Conservation (phyloP, 2,888 invertebrate genomes). For the Sthenelais limicola region DNA sequence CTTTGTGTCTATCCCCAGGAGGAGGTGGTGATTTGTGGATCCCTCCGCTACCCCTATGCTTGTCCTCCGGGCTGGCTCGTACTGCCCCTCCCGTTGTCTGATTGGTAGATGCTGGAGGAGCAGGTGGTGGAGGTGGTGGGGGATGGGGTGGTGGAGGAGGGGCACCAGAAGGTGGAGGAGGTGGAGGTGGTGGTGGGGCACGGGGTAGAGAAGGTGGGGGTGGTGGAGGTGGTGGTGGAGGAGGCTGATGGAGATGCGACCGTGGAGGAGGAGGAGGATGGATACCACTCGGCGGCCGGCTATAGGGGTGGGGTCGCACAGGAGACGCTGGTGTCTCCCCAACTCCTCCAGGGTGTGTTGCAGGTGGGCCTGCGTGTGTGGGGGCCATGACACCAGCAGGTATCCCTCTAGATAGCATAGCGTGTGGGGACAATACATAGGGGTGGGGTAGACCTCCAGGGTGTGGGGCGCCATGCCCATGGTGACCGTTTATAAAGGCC, state of each 20-base stretch:
- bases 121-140: constrained; percentile 4
- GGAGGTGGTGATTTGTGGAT: constrained; percentile 5
- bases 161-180: constrained; percentile 9
- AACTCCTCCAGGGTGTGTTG: background rate
- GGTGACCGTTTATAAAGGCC: constrained; percentile 13
- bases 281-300: background rate
- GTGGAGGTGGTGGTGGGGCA: constrained; percentile 13
- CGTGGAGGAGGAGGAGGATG: background rate
- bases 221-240: constrained; percentile 15
- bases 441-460: constrained; percentile 16
- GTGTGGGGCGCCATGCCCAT: background rate
- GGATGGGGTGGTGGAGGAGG: too few relatives aligned
- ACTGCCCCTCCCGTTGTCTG: constrained; percentile 1
- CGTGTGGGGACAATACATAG: constrained; percentile 17
- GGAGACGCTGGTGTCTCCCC: background rate
- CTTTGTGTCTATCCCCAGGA: constrained; percentile 16
- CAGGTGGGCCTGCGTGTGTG: background rate
- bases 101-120: too few relatives aligned
- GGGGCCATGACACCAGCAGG: constrained; percentile 25
- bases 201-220: constrained; percentile 19
- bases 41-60: background rate
- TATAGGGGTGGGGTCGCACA: constrained; percentile 16
- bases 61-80: constrained; percentile 30
- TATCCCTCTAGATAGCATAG: constrained; percentile 15
- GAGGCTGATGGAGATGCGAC: too few relatives aligned